These are phyloP conservation scores for Taeniopygia guttata DNA, from an alignment of 2,797 vertebrate species.

Conservation along the genomic window DNA sequence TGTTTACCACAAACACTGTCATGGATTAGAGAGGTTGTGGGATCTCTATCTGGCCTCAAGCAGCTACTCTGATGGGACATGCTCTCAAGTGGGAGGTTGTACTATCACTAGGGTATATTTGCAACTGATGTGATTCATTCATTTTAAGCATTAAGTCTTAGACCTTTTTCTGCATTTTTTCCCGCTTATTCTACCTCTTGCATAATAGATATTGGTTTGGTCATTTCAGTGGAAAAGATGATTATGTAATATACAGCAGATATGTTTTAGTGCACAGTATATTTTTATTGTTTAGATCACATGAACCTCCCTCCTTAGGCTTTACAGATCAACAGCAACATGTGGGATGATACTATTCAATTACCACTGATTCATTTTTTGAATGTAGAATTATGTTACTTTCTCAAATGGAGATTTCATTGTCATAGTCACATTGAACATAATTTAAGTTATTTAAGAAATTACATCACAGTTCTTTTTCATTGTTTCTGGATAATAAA, in stretches of 20 bases:
- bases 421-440: not conserved
- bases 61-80: not conserved
- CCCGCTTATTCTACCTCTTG: not conserved
- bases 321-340: not conserved
- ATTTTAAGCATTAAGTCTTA: not conserved
- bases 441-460: not conserved
- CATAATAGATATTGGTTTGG: not conserved
- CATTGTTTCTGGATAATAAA: not conserved
- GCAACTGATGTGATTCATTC: not conserved
- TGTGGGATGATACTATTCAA: not conserved
- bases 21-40: not conserved
- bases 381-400: not conserved
- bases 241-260: not conserved
- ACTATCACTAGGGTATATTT: not conserved
- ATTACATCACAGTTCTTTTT: not conserved
- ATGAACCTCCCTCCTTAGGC: not conserved
- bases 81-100: not conserved
- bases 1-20: not conserved
- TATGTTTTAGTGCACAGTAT: not conserved
- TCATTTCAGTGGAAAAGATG: not conserved
- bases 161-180: not conserved
- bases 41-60: not conserved
- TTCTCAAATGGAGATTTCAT: not conserved
- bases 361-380: not conserved
- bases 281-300: not conserved